Evolutionary conservation across 92 coral and sea anemone species (phyloP), one percentile per base, ranked within the genome.

Genomic region (Blastomussa wellsi): DNA sequence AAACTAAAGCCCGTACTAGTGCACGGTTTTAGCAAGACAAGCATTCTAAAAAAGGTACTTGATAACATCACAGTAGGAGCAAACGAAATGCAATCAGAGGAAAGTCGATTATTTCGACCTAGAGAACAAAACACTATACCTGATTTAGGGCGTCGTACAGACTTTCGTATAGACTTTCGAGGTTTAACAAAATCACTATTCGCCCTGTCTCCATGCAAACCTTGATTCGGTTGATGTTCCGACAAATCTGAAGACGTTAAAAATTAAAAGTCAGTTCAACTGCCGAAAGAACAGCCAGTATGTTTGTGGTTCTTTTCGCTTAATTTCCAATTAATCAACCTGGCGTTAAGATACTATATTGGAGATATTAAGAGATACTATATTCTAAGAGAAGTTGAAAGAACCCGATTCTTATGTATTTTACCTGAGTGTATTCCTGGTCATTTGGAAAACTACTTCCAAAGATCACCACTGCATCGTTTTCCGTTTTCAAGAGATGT

Each of bases 171-270:
- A 88, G 87, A 37, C 79, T 88, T 81, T 92, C 95, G 59, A 94
- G 82, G 74, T 92, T 92, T 67, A 94, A 86, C 47, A 92, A 86
- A 39, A 94, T 89, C 67, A 94, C 95, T 49, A 91, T 92, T 44
- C 94, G 87, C 26, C 98, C 98, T 20, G 98, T 92, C 77, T 94
- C 98, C 98, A 94, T 94, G 84, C 98, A 94, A 60, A 94, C 92
- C 82, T 94, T 94, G 74, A 94, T 94, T 15, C 95, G 94, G 79
- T 94, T 94, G 79, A 94, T 94, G 89, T 94, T 94, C 37, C 95
- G 91, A 88, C 98, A 94, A 41, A 94, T 89, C 98, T 94, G 78
- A 65, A 57, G 29, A 75, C 57, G 49, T 29, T 6, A 24, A 16
- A 68, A 68, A 19, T 33, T 2, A 33, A 59, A 68, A 19, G 9